These are phyloP conservation scores for Hypolimnas misippus DNA, from an alignment of 2,888 invertebrate species.

Conservation along the genomic window DNA sequence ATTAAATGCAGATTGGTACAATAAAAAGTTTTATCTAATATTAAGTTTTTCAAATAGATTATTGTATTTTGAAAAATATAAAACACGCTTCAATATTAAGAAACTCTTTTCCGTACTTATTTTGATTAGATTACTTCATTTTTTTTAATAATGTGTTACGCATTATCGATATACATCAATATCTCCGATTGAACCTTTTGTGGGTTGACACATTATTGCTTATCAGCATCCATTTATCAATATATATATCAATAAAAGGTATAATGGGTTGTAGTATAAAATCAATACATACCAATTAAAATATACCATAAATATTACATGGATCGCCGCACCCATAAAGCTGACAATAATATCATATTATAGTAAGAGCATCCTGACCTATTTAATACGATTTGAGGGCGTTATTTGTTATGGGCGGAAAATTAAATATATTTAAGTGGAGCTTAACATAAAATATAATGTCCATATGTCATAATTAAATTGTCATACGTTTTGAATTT, in stretches of 20 bases:
- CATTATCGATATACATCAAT: too few species aligned
- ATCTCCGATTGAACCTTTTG: too few species aligned
- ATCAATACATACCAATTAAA: not conserved
- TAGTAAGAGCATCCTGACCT: constrained; percentile 15
- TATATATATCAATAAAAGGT: not conserved
- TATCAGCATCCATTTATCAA: too few species aligned
- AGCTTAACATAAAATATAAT: not conserved
- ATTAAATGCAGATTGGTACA: too few species aligned
- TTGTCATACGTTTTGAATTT: constrained; percentile 6
- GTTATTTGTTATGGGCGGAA: constrained; percentile 15
- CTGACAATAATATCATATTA: constrained; percentile 8
- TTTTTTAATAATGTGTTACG: too few species aligned
- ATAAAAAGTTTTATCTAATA: too few species aligned
- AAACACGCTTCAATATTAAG: too few species aligned
- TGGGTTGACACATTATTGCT: too few species aligned
- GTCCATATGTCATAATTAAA: not conserved
- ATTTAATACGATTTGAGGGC: constrained; percentile 16
- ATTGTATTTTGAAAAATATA: too few species aligned
- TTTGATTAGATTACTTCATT: too few species aligned
- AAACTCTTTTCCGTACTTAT: too few species aligned
- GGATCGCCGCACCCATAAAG: constrained; percentile 14
- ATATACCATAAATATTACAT: not conserved
- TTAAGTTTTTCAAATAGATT: too few species aligned
- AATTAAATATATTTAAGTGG: not conserved
- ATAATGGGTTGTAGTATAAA: not conserved